These are phyloP conservation scores for Hirudo medicinalis DNA, from an alignment of 1,140 invertebrate genomes.

Conservation along the genomic window DNA sequence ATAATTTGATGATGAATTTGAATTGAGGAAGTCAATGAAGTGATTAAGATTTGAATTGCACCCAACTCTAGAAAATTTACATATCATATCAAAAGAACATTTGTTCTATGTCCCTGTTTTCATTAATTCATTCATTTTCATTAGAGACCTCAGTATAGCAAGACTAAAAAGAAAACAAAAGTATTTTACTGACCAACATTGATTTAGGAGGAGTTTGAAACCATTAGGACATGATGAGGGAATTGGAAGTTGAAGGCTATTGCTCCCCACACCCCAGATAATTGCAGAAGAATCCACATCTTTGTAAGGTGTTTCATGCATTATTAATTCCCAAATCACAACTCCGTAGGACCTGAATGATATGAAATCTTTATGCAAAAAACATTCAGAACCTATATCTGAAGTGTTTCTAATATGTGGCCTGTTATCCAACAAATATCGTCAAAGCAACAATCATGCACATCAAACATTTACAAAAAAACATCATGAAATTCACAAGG, in stretches of 20 bases:
- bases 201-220: conserved; percentile 63
- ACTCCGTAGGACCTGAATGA: conserved; percentile 72
- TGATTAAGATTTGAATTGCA: background rate
- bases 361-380: background rate
- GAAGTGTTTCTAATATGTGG: too few species aligned
- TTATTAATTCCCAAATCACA: conserved; percentile 89
- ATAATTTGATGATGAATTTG: background rate
- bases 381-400: background rate
- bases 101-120: too few species aligned
- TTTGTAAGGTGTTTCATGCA: conserved; percentile 87
- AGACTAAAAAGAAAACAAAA: background rate
- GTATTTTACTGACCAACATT: conserved; percentile 58
- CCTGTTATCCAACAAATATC: too few species aligned
- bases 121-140: background rate
- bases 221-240: conserved; percentile 72
- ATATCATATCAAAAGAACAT: too few species aligned
- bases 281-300: conserved; percentile 90
- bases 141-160: background rate
- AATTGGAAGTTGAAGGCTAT: conserved; percentile 74
- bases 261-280: conserved; percentile 91
- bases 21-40: background rate
- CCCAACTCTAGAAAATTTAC: too few species aligned
- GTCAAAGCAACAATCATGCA: too few species aligned
- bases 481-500: too few species aligned
- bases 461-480: too few species aligned